Conservation (phyloP, 2,888 invertebrate genomes). For the Himalopsyche kuldschensis region DNA sequence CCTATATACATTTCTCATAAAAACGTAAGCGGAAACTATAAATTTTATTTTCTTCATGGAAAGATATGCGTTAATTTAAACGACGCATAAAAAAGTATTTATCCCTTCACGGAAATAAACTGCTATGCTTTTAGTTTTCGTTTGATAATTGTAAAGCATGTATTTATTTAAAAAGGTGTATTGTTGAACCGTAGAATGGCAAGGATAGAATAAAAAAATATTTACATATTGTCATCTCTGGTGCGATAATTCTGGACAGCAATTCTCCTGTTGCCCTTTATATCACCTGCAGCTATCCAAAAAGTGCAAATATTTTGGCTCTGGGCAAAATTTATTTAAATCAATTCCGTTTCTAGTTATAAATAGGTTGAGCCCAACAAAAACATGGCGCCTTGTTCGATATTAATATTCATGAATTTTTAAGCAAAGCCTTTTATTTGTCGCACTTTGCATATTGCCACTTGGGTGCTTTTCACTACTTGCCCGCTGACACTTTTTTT, state of each 20-base stretch:
- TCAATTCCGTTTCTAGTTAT: conserved; percentile 3
- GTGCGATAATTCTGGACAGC: background rate
- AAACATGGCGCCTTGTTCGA: conserved; percentile 13
- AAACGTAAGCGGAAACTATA: no score
- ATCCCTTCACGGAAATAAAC: no score
- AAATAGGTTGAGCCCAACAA: conserved; percentile 4
- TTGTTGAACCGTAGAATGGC: background rate
- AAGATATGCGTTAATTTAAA: no score
- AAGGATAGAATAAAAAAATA: background rate
- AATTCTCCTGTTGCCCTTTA: background rate
- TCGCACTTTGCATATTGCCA: conserved; percentile 16
- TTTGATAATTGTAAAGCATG: no score
- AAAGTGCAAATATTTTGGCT: background rate
- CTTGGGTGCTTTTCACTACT: background rate
- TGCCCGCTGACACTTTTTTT: conserved; percentile 3
- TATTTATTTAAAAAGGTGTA: no score
- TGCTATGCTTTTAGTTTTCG: no score
- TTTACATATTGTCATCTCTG: background rate
- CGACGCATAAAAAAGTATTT: no score
- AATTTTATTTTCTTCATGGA: no score
- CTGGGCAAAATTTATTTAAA: conserved; percentile 2
- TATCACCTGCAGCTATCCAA: background rate
- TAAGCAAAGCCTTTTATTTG: conserved; percentile 17
- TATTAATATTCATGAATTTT: conserved; percentile 24
- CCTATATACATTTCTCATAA: no score